Conservation (phyloP, 2,797 vertebrate species). For the Microctenopoma lineatum region DNA sequence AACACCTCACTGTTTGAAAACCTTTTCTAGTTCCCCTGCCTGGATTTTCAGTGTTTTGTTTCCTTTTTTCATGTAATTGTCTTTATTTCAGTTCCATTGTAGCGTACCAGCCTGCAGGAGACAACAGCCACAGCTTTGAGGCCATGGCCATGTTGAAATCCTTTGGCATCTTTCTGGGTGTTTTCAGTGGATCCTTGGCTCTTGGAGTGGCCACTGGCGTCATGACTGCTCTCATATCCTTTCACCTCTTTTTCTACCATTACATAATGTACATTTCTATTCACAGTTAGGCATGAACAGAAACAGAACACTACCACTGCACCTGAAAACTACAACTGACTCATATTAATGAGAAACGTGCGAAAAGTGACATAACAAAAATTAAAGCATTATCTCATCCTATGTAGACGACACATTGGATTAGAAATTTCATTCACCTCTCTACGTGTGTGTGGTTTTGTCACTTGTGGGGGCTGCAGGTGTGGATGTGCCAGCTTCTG, state of each 20-base stretch:
- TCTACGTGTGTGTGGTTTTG: not conserved
- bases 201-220: constrained; percentile 95
- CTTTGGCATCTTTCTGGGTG: constrained; percentile 93
- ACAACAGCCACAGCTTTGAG: constrained; percentile 96
- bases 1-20: constrained; percentile 5
- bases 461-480: not conserved
- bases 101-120: constrained; percentile 93
- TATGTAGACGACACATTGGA: not conserved
- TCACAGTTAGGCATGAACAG: not conserved
- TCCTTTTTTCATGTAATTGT: not conserved
- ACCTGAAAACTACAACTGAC: not conserved
- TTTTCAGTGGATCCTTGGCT: constrained; percentile 96
- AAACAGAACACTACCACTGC: not conserved
- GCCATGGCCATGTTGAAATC: constrained; percentile 94
- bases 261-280: not conserved
- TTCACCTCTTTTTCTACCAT: constrained; percentile 17
- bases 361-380: no score
- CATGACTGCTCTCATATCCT: constrained; percentile 97
- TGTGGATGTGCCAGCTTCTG: constrained; percentile 11
- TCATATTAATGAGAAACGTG: not conserved
- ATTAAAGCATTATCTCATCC: no score
- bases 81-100: constrained; percentile 88
- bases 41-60: constrained; percentile 4
- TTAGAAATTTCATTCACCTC: no score
- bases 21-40: constrained; percentile 16